Conservation (phyloP, 2,888 invertebrate species). For the Agonum fuliginosum region DNA sequence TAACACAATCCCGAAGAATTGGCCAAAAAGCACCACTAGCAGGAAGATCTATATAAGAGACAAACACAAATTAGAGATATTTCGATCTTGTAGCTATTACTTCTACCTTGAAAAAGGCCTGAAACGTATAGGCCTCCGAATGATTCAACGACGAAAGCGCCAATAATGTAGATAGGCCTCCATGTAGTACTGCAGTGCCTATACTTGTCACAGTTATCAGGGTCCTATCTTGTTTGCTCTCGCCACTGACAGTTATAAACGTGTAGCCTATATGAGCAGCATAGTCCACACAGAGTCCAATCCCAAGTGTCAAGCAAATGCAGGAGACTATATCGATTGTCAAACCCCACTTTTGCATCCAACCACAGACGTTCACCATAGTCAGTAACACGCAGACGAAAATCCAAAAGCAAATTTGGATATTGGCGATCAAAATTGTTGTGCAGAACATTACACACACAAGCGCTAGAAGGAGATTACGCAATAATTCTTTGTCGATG, state of each 20-base stretch:
- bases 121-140: conserved; percentile 85
- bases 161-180: conserved; percentile 85
- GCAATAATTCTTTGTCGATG: conserved; percentile 83
- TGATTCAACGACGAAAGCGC: conserved; percentile 82
- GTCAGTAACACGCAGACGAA: conserved; percentile 84
- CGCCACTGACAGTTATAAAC: conserved; percentile 79
- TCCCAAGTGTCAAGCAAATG: conserved; percentile 86
- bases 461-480: conserved; percentile 85
- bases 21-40: conserved; percentile 84
- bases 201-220: conserved; percentile 82
- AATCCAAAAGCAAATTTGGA: conserved; percentile 87
- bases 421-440: conserved; percentile 82
- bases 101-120: conserved; percentile 80
- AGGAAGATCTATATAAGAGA: conserved; percentile 81
- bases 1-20: conserved; percentile 85
- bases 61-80: conserved; percentile 49
- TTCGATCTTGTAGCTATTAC: no score
- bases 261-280: conserved; percentile 89
- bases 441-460: conserved; percentile 88
- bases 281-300: conserved; percentile 89
- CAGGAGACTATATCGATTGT: conserved; percentile 89
- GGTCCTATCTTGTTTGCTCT: conserved; percentile 76
- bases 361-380: conserved; percentile 83
- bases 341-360: conserved; percentile 87
- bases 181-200: conserved; percentile 85